Base-by-base conservation (phyloP, 2,797 vertebrate genomes). In the Rhyacichthys aspro region DNA sequence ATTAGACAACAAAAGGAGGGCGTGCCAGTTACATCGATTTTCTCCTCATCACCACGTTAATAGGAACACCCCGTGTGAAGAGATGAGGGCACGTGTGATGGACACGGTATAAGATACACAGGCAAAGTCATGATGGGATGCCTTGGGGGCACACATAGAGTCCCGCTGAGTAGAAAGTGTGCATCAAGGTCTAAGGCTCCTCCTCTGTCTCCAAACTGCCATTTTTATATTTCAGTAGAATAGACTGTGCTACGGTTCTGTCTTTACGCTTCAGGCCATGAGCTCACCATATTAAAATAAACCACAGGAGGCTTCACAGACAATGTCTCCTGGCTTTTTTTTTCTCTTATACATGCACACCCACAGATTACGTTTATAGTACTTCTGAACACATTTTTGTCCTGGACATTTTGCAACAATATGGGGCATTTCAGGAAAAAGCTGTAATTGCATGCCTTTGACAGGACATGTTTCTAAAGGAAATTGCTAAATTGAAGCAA, bases 161-260 rank as follows among this genome's bases (percentile, higher is more conserved):
- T 59, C 74, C 74, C 0, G 49, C 79, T 69, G 80, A 82, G 77
- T 33, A 66, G 49, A 70, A 80, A 38, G 48, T 55, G 46, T 65
- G 65, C 59, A 47, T 70, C 56, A 63, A 9, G n/a, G 32, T 49
- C 28, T 52, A 15, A 11, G 11, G 11, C 55, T 59, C 52, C 67
- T 80, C 54, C 38, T 67, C 43, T 33, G 43, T 68, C 64, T 74
- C 70, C 62, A 67, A 72, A 71, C 53, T 60, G 57, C 43, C 44
- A 58, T 63, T 68, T 36, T 6, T 16, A 68, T 59, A 48, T 53
- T 63, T 55, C 63, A 59, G 45, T 11, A 16, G 41, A 36, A 52
- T 54, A 2, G 36, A 47, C 53, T 14, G 55, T 48, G 64, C 58
- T 58, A 61, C 63, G 57, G 45, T 52, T 55, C 67, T 49, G 11